Base-by-base conservation (phyloP, 2,113 vertebrate genomes). In the Serilophus lunatus region DNA sequence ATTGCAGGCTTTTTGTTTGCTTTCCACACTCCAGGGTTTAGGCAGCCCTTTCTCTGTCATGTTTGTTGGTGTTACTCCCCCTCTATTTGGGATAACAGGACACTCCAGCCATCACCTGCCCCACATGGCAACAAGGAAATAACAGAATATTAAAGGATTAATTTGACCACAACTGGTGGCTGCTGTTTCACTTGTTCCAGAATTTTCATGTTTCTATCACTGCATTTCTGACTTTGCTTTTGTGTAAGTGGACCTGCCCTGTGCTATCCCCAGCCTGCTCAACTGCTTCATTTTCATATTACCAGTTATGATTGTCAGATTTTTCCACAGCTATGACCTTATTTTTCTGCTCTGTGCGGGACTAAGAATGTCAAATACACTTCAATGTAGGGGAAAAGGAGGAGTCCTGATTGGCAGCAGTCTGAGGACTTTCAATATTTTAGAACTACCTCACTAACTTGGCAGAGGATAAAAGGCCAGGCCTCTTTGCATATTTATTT, bases 251-350 rank as follows among this genome's bases (percentile, higher is more conserved):
- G 72, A 61, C 40, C 54, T 95, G 66, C 33, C 40, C 71, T 86
- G 15, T 74, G 76, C 72, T 93, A 19, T 82, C 78, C 89, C 38
- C 68, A 94, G 91, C 63, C 64, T 95, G 84, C 65, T 71, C 82
- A 80, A 47, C 68, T 95, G 59, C 88, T 91, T 96, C 44, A 76
- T 95, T 93, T 97, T 95, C 88, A 53, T 95, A 72, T 88, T 82
- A 91, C 86, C 79, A 92, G 35, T 94, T 92, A 82, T 59, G 61
- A 96, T 93, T 85, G 82, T 28, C 61, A 89, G 57, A 50, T 95
- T 91, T 91, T 92, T 83, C 88, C 88, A 75, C 75, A 94, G 83
- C 80, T 83, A n/a, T 90, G 79, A 93, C 84, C 87, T 91, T 94
- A 66, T 94, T 92, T 90, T 92, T 83, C 40, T 71, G 47, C n/a